Evolutionary conservation across 1,140 invertebrate species (phyloP), one percentile per base, ranked within the genome.

Genomic region (Telenomus remus): DNA sequence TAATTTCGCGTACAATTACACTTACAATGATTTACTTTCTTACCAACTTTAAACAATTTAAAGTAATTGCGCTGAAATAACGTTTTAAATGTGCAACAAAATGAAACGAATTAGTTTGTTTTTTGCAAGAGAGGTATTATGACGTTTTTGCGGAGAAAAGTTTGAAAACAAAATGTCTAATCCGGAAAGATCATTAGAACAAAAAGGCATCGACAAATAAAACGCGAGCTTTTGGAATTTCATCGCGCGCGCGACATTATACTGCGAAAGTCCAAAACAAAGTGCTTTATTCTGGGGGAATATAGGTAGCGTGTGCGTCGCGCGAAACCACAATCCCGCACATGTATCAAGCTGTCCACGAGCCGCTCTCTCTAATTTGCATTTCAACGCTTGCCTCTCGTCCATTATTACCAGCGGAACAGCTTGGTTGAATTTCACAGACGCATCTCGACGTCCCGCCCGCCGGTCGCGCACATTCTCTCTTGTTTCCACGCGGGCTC

Each of bases 341-440:
- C 84, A 86, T 86, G 85, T 85, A 86, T 86, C 85, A 86, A 86
- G 80, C 85, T 86, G 84, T 86, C 85, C 84, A 78, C 84, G 85
- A 85, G 81, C 79, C 82, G 80, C 82, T 84, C 84, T 27, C 19
- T 85, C 84, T 86, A 86, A 86, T 86, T 86, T 86, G 85, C 85
- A 86, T 86, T 86, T 86, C 84, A 86, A 86, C 84, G 85, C 84
- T 85, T 85, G 83, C 84, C 84, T 85, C 84, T 83, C 82, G 83
- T 86, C 84, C 84, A 85, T 86, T 86, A 84, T 81, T 81, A 79
- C 80, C 76, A 82, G 70, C 76, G 78, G 78, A 80, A 80, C 78
- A 82, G 79, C 79, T 81, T 81, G 79, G 79, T 79, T 79, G 72
- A 76, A 80, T 80, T 80, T 80, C 78, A 61, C 72, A 84, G 81